Conservation (phyloP, 2,113 vertebrate genomes). For the Isurus oxyrinchus region DNA sequence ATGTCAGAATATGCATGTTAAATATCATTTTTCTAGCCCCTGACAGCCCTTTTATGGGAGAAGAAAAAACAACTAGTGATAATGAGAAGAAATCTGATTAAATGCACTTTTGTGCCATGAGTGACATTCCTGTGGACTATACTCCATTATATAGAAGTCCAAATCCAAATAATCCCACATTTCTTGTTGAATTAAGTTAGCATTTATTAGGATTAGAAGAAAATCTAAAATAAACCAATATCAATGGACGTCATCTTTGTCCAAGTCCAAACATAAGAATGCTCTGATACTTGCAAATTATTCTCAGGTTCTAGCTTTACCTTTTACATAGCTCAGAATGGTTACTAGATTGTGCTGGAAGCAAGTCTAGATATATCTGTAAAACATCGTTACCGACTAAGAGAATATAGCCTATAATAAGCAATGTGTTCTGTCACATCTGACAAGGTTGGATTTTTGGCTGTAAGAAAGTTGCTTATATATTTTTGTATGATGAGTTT, state of each 20-base stretch:
- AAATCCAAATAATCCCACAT: neutral
- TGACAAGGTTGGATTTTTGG: neutral
- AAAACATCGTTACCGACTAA: neutral
- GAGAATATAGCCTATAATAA: neutral
- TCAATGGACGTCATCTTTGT: neutral
- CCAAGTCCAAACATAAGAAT: neutral
- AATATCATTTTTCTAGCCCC: neutral
- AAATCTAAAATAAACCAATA: neutral
- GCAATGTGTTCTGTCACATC: neutral
- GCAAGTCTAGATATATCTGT: neutral
- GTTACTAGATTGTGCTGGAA: neutral
- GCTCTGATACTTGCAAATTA: neutral
- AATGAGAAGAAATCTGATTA: neutral
- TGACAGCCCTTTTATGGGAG: no score
- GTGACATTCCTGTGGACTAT: neutral
- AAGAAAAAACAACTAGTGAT: neutral
- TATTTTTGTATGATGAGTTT: neutral
- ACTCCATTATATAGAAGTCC: neutral
- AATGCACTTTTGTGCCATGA: neutral
- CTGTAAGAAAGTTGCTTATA: neutral
- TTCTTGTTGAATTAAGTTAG: neutral
- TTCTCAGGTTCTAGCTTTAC: neutral
- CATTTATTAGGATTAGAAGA: neutral
- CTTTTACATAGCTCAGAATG: neutral
- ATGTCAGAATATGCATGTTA: neutral